phyloP scores from a whole-genome alignment of 2,888 invertebrate genomes.

The Arrhopalites spinosus region DNA sequence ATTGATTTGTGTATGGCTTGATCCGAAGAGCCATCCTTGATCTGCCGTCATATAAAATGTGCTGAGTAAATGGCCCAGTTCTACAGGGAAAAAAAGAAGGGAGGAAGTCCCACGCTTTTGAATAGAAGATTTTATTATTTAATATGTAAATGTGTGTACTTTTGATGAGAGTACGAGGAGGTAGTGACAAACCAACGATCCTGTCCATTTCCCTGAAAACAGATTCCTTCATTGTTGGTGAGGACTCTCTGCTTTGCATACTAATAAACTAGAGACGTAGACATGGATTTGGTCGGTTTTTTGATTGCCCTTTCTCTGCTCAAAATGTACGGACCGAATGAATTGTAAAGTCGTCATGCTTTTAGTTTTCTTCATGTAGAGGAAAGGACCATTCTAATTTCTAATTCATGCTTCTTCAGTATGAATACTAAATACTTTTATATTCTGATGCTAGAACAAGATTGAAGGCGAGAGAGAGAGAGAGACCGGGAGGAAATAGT shows the following conservation, averaged over 20 bases:
- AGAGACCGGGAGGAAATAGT: too few relatives aligned
- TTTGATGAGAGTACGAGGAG: not conserved
- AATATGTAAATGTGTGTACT: slow-evolving; percentile 25
- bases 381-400: not conserved
- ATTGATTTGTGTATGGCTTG: too few relatives aligned
- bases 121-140: slow-evolving; percentile 27
- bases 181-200: slow-evolving; percentile 16
- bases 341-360: not conserved
- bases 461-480: not conserved
- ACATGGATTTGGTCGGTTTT: not conserved
- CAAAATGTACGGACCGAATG: not conserved
- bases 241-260: slow-evolving; percentile 11
- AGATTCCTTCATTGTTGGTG: slow-evolving; percentile 13
- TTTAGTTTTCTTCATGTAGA: not conserved
- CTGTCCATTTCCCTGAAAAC: slow-evolving; percentile 22
- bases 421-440: slow-evolving; percentile 11
- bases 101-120: slow-evolving; percentile 20
- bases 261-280: slow-evolving; percentile 1
- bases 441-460: not conserved
- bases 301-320: not conserved
- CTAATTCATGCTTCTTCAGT: not conserved
- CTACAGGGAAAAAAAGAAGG: not conserved
- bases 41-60: too few relatives aligned
- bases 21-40: too few relatives aligned
- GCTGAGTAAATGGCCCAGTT: too few relatives aligned